A percentile compares a stretch with the other conserved stretches of the same genome.
These are phyloP conservation scores for Thyatira batis DNA, from an alignment of 2,888 invertebrate genomes.

Conservation along the genomic window DNA sequence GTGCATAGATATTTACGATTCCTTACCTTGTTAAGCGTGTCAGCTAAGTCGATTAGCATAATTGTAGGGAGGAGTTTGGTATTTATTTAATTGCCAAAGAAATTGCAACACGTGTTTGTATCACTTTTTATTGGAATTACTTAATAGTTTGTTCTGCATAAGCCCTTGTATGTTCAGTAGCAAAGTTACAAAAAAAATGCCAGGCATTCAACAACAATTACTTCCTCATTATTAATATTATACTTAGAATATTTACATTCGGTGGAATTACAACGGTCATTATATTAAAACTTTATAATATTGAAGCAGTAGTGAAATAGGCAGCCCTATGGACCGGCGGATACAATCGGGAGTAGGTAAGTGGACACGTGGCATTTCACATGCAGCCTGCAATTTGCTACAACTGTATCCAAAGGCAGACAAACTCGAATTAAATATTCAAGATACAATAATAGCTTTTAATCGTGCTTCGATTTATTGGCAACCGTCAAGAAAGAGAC, in stretches of 20 bases:
- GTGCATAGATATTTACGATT: neutral
- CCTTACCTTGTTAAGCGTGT: neutral
- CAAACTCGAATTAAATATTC: conserved; percentile 30
- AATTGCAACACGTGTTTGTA: neutral
- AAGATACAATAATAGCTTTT: conserved; percentile 22
- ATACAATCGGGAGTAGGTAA: neutral
- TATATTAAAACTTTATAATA: too few species aligned
- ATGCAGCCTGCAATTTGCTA: conserved; percentile 26
- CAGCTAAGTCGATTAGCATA: neutral
- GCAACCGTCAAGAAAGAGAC: conserved; percentile 1
- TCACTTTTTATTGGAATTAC: conserved; percentile 6
- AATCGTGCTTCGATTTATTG: conserved; percentile 7
- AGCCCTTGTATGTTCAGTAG: neutral
- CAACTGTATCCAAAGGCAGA: conserved; percentile 12
- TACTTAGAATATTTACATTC: too few species aligned
- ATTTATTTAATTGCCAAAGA: neutral
- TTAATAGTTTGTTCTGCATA: neutral
- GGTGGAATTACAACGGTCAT: too few species aligned
- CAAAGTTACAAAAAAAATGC: too few species aligned
- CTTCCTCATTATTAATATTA: too few species aligned
- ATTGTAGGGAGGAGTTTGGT: neutral
- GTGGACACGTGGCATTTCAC: conserved; percentile 30
- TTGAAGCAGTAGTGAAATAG: too few species aligned
- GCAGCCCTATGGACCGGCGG: neutral
- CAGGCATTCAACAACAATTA: too few species aligned